These are phyloP conservation scores for Nematostella vectensis DNA, from an alignment of 92 coral and sea anemone genomes.

Conservation along the genomic window DNA sequence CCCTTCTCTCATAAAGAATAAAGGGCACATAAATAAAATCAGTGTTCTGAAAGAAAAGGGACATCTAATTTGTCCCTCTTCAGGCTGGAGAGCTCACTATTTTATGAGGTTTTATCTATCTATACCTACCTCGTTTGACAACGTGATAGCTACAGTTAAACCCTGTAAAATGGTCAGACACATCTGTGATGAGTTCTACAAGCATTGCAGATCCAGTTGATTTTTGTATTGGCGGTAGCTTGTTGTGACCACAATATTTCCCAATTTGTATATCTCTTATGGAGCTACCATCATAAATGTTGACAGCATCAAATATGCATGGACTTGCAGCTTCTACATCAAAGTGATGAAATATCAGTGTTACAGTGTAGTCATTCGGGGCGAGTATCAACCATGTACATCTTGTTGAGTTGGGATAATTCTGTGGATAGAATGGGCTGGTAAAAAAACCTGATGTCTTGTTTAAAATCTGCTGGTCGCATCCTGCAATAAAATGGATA, in stretches of 20 bases:
- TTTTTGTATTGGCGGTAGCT: conserved; percentile 4
- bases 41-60: no score
- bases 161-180: neutral
- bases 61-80: no score
- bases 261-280: conserved; percentile 16
- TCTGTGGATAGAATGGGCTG: conserved; percentile 14
- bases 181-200: conserved; percentile 12
- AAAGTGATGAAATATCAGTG: conserved; percentile 11
- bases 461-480: no score
- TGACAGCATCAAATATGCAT: conserved; percentile 9
- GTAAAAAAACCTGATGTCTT: conserved; percentile 3
- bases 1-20: no score
- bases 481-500: no score
- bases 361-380: conserved; percentile 19
- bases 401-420: conserved; percentile 13
- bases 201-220: conserved; percentile 7
- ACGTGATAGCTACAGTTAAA: conserved; percentile 14
- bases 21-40: no score
- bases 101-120: no score
- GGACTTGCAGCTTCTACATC: neutral
- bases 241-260: conserved; percentile 19
- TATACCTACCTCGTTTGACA: conserved; percentile 12
- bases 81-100: no score
- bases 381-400: conserved; percentile 16
- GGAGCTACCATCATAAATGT: conserved; percentile 15